phyloP scores from a whole-genome alignment of 2,888 invertebrate genomes.

The Calliphora vomitoria region DNA sequence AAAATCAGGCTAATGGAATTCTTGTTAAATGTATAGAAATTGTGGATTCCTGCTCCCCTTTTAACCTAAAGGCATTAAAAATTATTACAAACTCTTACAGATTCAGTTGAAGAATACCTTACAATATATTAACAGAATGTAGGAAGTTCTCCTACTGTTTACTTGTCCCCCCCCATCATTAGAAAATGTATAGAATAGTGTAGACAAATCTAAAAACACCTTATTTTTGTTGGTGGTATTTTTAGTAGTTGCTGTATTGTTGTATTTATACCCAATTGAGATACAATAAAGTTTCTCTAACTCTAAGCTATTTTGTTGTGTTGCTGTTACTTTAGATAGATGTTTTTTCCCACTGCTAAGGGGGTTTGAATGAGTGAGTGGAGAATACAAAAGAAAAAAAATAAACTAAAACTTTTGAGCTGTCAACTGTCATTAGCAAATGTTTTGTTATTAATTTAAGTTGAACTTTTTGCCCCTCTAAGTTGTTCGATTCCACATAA shows the following conservation, averaged over 20 bases:
- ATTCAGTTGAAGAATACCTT: background rate
- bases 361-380: conserved; percentile 4
- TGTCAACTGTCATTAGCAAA: conserved; percentile 74
- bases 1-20: conserved; percentile 58
- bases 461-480: conserved; percentile 24
- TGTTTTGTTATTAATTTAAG: conserved; percentile 69
- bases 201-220: conserved; percentile 7
- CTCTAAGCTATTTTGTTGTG: background rate
- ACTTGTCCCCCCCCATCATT: background rate
- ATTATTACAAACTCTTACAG: conserved; percentile 29
- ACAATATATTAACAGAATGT: background rate
- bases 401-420: conserved; percentile 52
- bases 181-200: background rate
- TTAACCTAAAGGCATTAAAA: conserved; percentile 20
- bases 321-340: background rate
- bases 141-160: background rate
- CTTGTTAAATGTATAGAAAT: conserved; percentile 5
- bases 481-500: background rate
- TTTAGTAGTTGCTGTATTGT: too few relatives aligned
- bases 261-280: background rate
- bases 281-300: background rate
- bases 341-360: background rate
- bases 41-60: background rate
- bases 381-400: conserved; percentile 9
- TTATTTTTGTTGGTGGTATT: background rate